phyloP scores from a whole-genome alignment of 1,140 invertebrate genomes.

The Drosophila ambigua region DNA sequence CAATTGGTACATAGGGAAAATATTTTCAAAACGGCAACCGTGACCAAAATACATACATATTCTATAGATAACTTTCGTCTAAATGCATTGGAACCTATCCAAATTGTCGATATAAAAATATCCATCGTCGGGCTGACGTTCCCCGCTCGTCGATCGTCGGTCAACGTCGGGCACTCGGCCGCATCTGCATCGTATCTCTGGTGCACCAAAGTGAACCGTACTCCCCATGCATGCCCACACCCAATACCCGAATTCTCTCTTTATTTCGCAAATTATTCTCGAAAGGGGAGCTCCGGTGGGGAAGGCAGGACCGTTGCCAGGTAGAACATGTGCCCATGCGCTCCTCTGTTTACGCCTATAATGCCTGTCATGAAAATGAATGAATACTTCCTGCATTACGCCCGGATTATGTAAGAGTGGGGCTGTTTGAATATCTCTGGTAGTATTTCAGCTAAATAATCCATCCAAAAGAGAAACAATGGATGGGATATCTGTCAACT shows the following conservation, averaged over 20 bases:
- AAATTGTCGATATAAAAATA: constrained; percentile 83
- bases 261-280: constrained; percentile 22
- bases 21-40: constrained; percentile 76
- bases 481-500: constrained; percentile 17
- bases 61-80: constrained; percentile 80
- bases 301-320: constrained; percentile 40
- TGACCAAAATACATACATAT: constrained; percentile 79
- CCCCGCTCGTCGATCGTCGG: constrained; percentile 39
- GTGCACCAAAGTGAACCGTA: constrained; percentile 30
- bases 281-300: neutral
- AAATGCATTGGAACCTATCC: constrained; percentile 82
- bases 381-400: constrained; percentile 79
- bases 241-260: constrained; percentile 31
- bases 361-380: constrained; percentile 69
- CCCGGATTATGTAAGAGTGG: constrained; percentile 58
- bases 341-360: constrained; percentile 33
- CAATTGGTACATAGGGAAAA: constrained; percentile 69
- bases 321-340: constrained; percentile 38
- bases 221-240: constrained; percentile 25
- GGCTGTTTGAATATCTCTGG: constrained; percentile 29
- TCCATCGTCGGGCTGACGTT: constrained; percentile 65
- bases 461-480: constrained; percentile 4
- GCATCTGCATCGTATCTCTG: constrained; percentile 31
- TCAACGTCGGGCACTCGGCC: constrained; percentile 47
- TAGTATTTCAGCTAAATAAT: constrained; percentile 12